Evolutionary conservation across 2,797 vertebrate species (phyloP), one percentile per base, ranked within the genome.

Genomic region (Leptodactylus fallax): DNA sequence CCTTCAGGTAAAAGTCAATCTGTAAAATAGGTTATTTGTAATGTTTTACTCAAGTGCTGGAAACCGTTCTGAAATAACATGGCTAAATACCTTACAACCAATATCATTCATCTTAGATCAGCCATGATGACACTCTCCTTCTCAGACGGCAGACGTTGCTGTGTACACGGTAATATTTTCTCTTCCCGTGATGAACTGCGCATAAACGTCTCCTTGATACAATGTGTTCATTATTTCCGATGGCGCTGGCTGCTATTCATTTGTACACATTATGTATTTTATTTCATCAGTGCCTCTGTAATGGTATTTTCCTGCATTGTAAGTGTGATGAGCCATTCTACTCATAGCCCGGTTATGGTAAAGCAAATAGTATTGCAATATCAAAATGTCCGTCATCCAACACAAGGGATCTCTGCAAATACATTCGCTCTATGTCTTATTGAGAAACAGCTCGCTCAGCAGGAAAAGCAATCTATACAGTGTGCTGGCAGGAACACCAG

Each of bases 361-460:
- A n/a, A 81, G 51, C 13, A 19, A 71, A 71, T 36, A 72, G 69
- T 72, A 10, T 67, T 83, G 58, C 51, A 83, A 58, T 72, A 83
- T 83, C 9, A 72, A 83, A 72, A 83, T 83, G 81, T 71, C 65
- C 67, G 51, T 83, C 67, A 47, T 36, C 65, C 53, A 36, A 83
- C 65, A 83, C 67, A 58, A 71, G 71, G 63, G 16, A 71, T 49
- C 81, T 83, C 25, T 67, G 51, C 36, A 53, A 69, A 83, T 56
- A 56, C 17, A 69, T 83, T 36, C 65, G 36, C 51, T 83, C 63
- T 21, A 71, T 83, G 72, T 83, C 69, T 58, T 72, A 56, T 45
- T 14, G 53, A 16, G 63, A 69, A 71, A 55, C 65, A 19, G 81
- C 63, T 53, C 16, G 47, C 47, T 82, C 63, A 82, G 65, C 81